phyloP scores from a whole-genome alignment of 2,113 vertebrate genomes.

The Poeciliopsis occidentalis region DNA sequence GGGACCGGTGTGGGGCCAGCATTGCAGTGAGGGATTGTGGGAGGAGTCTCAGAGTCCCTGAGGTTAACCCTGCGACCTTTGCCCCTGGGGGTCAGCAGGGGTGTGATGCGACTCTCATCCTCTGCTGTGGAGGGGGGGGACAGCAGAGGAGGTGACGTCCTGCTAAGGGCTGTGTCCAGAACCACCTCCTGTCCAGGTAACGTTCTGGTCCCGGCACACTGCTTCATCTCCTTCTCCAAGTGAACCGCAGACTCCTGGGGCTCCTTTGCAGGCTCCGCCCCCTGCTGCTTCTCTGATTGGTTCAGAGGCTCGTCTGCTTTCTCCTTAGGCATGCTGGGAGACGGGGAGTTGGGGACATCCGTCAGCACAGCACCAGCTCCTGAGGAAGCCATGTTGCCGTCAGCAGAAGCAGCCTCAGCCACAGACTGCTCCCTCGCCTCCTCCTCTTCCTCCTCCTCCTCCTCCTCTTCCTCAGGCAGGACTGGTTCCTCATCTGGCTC shows the following conservation, averaged over 20 bases:
- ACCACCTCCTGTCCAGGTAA: conserved; percentile 30
- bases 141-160: conserved; percentile 6
- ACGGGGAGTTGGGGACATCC: conserved; percentile 56
- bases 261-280: conserved; percentile 48
- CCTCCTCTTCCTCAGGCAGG: conserved; percentile 56
- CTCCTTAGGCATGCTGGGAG: conserved; percentile 77
- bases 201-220: too few species aligned
- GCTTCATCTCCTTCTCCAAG: conserved; percentile 17
- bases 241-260: not conserved
- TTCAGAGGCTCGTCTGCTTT: conserved; percentile 27
- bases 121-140: conserved; percentile 41
- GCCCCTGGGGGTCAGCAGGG: conserved; percentile 80
- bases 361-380: not conserved
- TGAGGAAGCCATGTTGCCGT: not conserved
- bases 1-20: conserved; percentile 70
- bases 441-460: conserved; percentile 27
- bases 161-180: conserved; percentile 1
- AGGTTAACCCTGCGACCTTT: conserved; percentile 85
- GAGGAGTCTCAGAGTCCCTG: conserved; percentile 83
- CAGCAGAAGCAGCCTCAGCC: accelerated
- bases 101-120: conserved; percentile 70
- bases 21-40: conserved; percentile 59
- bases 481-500: conserved; percentile 35
- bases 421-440: conserved; percentile 2
- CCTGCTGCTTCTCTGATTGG: conserved; percentile 53